Evolutionary conservation across 2,888 invertebrate species (phyloP).

Genomic region (Iselma pallidipennis): DNA sequence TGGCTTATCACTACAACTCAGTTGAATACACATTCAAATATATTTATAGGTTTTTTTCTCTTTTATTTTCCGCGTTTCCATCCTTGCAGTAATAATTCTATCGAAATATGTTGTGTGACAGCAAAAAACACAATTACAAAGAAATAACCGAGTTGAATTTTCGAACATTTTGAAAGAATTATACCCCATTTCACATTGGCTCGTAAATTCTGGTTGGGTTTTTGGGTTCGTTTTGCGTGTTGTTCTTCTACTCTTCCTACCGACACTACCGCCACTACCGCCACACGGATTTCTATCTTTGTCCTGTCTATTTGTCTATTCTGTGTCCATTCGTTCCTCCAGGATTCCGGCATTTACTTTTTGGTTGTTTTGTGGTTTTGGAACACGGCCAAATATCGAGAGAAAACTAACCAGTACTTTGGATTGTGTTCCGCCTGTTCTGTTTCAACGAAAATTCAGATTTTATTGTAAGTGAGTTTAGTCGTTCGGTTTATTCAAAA

Average conservation of each 20-base stretch:
- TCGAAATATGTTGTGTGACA: not conserved
- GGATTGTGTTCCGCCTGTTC: not conserved
- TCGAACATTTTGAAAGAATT: slow-evolving; percentile 27
- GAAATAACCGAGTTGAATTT: slow-evolving; percentile 29
- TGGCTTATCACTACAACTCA: no score
- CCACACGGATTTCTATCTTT: not conserved
- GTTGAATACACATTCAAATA: no score
- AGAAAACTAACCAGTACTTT: not conserved
- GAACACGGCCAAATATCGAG: slow-evolving; percentile 24
- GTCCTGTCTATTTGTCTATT: not conserved
- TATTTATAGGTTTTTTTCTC: no score
- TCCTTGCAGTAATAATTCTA: not conserved
- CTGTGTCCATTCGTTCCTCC: not conserved
- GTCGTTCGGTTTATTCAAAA: no score
- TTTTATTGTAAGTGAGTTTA: no score
- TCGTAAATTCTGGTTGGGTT: no score
- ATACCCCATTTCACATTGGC: slow-evolving; percentile 33
- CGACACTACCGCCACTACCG: no score
- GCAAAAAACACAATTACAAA: slow-evolving; percentile 32
- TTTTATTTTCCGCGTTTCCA: not conserved
- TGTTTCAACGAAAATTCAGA: slow-evolving; percentile 4
- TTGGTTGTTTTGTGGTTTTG: slow-evolving; percentile 29
- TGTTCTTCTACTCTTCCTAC: no score
- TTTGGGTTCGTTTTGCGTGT: slow-evolving; percentile 12
- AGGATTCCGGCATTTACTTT: slow-evolving; percentile 24